A percentile compares a stretch with the other conserved stretches of the same genome.
Conservation (phyloP, 2,888 invertebrate species). For the Ophion ellenae region DNA sequence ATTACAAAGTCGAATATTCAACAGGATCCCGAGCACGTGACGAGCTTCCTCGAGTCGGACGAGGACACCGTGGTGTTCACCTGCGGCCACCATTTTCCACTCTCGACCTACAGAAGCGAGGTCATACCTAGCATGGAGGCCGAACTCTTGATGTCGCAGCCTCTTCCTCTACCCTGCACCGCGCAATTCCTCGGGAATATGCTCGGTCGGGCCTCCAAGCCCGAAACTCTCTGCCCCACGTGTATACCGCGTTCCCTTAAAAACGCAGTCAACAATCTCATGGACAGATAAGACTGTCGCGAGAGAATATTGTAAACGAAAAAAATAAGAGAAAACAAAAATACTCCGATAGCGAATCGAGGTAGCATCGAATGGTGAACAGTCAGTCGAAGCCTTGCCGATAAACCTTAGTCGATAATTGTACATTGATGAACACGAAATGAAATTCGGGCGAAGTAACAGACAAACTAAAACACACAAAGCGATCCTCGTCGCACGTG, state of each 20-base stretch:
- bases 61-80: constrained; percentile 81
- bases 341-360: constrained; percentile 1
- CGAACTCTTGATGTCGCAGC: constrained; percentile 77
- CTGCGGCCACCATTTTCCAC: constrained; percentile 81
- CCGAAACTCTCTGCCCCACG: constrained; percentile 80
- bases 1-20: not conserved
- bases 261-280: constrained; percentile 72
- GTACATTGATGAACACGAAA: constrained; percentile 50
- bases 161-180: constrained; percentile 79
- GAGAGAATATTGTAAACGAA: not conserved
- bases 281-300: constrained; percentile 61
- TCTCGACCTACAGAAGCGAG: constrained; percentile 78
- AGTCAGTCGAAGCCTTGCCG: constrained; percentile 34
- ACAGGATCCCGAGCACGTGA: constrained; percentile 75
- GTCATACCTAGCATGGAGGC: constrained; percentile 80
- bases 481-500: constrained; percentile 20
- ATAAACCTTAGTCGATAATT: constrained; percentile 46
- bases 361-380: constrained; percentile 11
- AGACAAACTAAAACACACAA: constrained; percentile 31
- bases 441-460: not conserved
- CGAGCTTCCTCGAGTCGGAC: constrained; percentile 77
- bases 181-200: constrained; percentile 79
- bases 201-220: constrained; percentile 74
- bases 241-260: constrained; percentile 79
- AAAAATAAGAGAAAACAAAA: constrained; percentile 5